Evolutionary conservation across 2,888 invertebrate genomes (phyloP), one percentile per base, ranked within the genome.

Genomic region (Polydrusus pterygomalis): DNA sequence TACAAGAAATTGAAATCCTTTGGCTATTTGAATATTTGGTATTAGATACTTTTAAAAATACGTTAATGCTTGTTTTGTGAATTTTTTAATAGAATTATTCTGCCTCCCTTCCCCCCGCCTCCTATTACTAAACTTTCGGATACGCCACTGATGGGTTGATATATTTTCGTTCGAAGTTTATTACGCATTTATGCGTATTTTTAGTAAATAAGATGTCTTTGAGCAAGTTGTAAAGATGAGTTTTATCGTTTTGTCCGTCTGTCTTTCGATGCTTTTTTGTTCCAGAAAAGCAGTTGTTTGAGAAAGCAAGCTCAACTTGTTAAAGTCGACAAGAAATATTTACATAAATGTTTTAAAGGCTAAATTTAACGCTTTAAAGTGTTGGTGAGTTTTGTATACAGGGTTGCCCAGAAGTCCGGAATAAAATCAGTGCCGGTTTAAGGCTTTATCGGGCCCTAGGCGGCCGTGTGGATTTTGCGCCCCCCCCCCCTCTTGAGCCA

Each of bases 121-220:
- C 1, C 25, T 25, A 25, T 25, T 34, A 34, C 8, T 34, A 34
- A 34, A 34, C 34, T 30, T 7, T 30, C 7, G 2, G 30, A 30
- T 30, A 34, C 34, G 34, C 9, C 34, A 34, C 2, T 34, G 34
- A 7, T 10, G 2, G 34, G 64, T 72, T 34, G 25, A 65, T 54
- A 54, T 72, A 63, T 72, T 63, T 72, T 60, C 62, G 65, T 54
- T 60, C 20, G 54, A 40, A 6, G 40, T 54, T 68, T 68, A 68
- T 54, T 67, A 67, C 25, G 25, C 68, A 25, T 47, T 13, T 67
- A 67, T 67, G 38, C 38, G 58, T 60, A 60, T 60, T 58, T 58
- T 58, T 60, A 60, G 58, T 38, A 11, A 60, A 38, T 13, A 30
- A 30, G 34, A 30, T 49, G 17, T 56, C 56, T 38, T 60, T 7